These are phyloP conservation scores for Menidia menidia DNA, from an alignment of 2,797 vertebrate genomes.

Conservation along the genomic window DNA sequence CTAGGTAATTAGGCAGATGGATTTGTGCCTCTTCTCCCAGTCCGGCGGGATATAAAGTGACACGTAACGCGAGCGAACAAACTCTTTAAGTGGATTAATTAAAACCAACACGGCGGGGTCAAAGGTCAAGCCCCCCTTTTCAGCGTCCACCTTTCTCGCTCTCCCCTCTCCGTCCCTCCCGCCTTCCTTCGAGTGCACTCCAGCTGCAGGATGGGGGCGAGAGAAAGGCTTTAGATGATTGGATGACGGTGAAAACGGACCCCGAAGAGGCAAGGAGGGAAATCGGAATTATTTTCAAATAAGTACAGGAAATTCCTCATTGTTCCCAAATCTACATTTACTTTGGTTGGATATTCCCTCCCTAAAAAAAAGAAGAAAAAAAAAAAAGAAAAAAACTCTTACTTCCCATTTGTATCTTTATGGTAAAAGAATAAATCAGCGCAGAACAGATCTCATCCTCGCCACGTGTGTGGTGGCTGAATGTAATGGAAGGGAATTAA, in stretches of 20 bases:
- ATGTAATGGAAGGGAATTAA: slow-evolving; percentile 83
- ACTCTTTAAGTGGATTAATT: slow-evolving; percentile 82
- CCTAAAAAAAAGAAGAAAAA: not conserved
- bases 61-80: slow-evolving; percentile 58
- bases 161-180: not conserved
- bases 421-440: slow-evolving; percentile 72
- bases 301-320: not conserved
- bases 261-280: not conserved
- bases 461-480: slow-evolving; percentile 51
- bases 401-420: slow-evolving; percentile 12
- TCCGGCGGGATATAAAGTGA: slow-evolving; percentile 51
- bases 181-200: not conserved
- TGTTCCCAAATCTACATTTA: not conserved
- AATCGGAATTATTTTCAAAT: not conserved
- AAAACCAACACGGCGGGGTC: slow-evolving; percentile 77
- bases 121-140: slow-evolving; percentile 70
- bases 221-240: slow-evolving; percentile 10
- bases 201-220: slow-evolving; percentile 15
- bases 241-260: slow-evolving; percentile 12
- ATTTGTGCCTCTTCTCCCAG: slow-evolving; percentile 58
- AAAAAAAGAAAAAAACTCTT: not conserved
- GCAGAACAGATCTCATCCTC: slow-evolving; percentile 67
- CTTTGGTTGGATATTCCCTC: slow-evolving; percentile 6
- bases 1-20: slow-evolving; percentile 72
- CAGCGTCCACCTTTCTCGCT: slow-evolving; percentile 15